These are phyloP conservation scores for Pseudomyrmex flavicornis DNA, from an alignment of 1,140 invertebrate genomes.

Conservation along the genomic window DNA sequence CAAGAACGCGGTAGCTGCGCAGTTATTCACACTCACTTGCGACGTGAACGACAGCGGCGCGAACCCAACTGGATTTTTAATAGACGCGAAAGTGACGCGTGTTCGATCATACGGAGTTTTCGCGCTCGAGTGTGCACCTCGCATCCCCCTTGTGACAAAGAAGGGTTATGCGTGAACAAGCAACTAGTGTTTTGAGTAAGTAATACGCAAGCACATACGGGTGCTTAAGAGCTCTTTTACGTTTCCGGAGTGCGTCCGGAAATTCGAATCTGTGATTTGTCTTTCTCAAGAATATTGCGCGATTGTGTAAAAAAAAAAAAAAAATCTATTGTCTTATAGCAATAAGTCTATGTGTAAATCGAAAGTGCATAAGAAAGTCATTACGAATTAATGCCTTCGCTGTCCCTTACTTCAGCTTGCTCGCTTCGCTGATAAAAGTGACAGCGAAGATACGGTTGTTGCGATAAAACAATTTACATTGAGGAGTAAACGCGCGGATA, in stretches of 20 bases:
- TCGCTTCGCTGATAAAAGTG: background rate
- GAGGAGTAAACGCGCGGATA: too few species aligned
- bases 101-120: background rate
- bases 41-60: conserved; percentile 37
- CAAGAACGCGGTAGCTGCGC: conserved; percentile 36
- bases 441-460: background rate
- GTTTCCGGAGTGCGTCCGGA: too few species aligned
- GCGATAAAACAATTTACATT: background rate
- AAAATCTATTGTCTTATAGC: background rate
- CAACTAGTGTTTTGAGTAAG: conserved; percentile 72
- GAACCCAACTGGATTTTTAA: conserved; percentile 18
- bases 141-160: background rate
- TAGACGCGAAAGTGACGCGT: background rate
- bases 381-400: conserved; percentile 15
- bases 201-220: background rate
- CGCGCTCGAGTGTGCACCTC: conserved; percentile 45
- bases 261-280: too few species aligned
- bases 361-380: background rate
- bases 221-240: too few species aligned
- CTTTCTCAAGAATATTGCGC: background rate
- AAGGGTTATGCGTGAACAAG: conserved; percentile 62
- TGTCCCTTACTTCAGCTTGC: background rate
- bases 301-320: background rate
- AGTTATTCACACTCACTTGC: conserved; percentile 58
- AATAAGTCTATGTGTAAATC: background rate